These are phyloP conservation scores for Parascotia fuliginaria DNA, from an alignment of 2,888 invertebrate species.

Conservation along the genomic window DNA sequence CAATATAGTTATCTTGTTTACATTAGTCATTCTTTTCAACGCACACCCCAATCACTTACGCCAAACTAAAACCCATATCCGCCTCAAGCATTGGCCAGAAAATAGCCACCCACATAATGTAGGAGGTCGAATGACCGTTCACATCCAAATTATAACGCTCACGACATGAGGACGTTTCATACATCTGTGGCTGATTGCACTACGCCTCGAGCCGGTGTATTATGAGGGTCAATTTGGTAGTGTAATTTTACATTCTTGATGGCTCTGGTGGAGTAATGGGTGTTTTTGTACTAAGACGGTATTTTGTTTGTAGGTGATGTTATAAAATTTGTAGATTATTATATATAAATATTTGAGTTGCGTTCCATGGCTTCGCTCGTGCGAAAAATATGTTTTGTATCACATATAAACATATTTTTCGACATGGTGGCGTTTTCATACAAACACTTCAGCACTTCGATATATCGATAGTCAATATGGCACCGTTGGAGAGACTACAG, in stretches of 20 bases:
- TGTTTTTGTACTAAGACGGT: neutral
- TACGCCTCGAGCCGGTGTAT: neutral
- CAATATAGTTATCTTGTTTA: too few relatives aligned
- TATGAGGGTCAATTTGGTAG: conserved; percentile 3
- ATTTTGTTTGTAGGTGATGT: too few relatives aligned
- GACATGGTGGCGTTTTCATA: too few relatives aligned
- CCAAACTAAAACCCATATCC: conserved; percentile 23
- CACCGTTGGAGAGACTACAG: too few relatives aligned
- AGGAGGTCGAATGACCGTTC: conserved; percentile 21
- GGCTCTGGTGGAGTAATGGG: neutral
- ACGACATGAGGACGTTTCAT: conserved; percentile 12
- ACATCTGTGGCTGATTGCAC: conserved; percentile 29
- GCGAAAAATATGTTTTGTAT: too few relatives aligned
- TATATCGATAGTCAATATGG: too few relatives aligned
- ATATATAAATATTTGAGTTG: too few relatives aligned
- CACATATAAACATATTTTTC: too few relatives aligned
- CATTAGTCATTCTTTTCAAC: neutral
- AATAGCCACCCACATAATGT: conserved; percentile 33
- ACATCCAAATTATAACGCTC: conserved; percentile 34
- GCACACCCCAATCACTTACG: neutral
- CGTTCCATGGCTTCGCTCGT: too few relatives aligned
- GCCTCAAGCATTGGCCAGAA: conserved; percentile 32
- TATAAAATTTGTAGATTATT: too few relatives aligned
- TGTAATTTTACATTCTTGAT: conserved; percentile 6
- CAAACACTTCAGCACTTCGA: too few relatives aligned